phyloP scores from a whole-genome alignment of 2,797 vertebrate species.

The Rousettus madagascariensis region DNA sequence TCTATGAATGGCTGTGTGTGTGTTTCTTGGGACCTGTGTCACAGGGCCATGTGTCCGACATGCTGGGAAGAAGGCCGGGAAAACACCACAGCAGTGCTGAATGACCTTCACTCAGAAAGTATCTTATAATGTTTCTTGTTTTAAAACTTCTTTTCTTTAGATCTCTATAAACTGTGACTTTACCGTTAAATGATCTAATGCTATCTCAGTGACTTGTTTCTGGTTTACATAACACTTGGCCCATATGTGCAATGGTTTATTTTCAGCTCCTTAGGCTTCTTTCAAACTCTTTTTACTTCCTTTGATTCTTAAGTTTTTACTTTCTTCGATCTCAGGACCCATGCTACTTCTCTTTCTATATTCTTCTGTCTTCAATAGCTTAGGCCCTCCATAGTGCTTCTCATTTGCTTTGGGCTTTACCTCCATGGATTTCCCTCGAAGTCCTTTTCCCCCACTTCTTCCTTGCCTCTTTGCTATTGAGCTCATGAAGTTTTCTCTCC shows the following conservation, averaged over 20 bases:
- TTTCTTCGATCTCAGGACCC: neutral
- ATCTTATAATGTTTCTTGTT: neutral
- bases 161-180: neutral
- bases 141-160: constrained; percentile 31
- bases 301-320: constrained; percentile 19
- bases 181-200: neutral
- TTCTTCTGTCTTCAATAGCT: neutral
- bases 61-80: neutral
- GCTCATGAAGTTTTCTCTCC: neutral
- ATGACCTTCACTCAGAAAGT: neutral
- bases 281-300: constrained; percentile 49
- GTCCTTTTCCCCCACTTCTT: neutral
- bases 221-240: constrained; percentile 23
- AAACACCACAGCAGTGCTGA: neutral
- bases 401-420: neutral
- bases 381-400: neutral
- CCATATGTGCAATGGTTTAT: neutral
- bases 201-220: neutral
- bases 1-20: neutral
- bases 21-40: constrained; percentile 21
- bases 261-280: neutral
- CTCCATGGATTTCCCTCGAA: neutral
- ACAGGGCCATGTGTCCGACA: neutral
- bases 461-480: neutral
- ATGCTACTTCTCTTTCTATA: neutral